Evolutionary conservation across 2,797 vertebrate species (phyloP), one percentile per base, ranked within the genome.

Genomic region (Megaceryle alcyon): DNA sequence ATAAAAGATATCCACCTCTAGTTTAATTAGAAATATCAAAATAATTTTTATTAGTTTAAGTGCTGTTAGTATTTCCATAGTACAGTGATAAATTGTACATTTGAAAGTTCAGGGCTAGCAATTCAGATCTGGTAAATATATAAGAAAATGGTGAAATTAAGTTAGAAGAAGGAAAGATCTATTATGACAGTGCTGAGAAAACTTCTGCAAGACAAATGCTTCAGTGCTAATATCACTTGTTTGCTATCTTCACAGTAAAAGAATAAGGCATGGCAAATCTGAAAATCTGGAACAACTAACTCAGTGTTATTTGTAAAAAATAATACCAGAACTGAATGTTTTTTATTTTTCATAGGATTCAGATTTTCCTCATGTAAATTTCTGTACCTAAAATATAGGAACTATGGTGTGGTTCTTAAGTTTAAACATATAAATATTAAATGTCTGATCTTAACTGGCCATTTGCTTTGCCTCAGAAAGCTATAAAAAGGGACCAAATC

Each of bases 1-100:
- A 25, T 37, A 39, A 33, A 13, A 28, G 0, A 3, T 2, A n/a
- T 19, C 3, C 4, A 57, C 5, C 3, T 65, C 1, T 11, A 60
- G 1, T 56, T 46, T 75, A 51, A 49, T 63, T 73, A 12, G 1
- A 46, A 76, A 1, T 49, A 51, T n/a, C 0, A 59, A 71, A 77
- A 59, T 26, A 49, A 0, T 22, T 82, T 70, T 68, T 66, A 14
- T 70, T 44, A 29, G 78, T 70, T 59, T 35, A 71, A 37, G 2
- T 31, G 2, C 1, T 81, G 8, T 5, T 57, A 22, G 20, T 23
- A 26, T 78, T 91, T 84, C 81, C 7, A 19, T 22, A 31, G 51
- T 71, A 7, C 7, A 79, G 17, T 75, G 17, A 61, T 21, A 75
- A 68, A 51, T 28, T 41, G 7, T 46, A n/a, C 7, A 4, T 59